Evolutionary conservation across 2,113 vertebrate genomes (phyloP), one percentile per base, ranked within the genome.

Genomic region (Chionomys nivalis): DNA sequence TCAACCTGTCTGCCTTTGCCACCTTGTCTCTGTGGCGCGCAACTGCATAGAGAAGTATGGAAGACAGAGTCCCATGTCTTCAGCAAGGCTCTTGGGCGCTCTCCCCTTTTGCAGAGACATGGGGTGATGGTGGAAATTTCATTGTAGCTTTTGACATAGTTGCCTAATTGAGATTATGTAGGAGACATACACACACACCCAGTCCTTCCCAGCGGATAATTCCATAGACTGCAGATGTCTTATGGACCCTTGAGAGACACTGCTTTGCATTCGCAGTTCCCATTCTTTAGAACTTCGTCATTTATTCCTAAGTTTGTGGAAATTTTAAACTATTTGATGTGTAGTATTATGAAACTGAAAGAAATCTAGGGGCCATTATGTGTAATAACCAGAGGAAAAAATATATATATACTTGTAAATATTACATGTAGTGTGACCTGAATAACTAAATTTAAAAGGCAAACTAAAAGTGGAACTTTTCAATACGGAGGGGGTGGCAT

Each of bases 391-490:
- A 94, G 28, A 87, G 19, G 55, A 66, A 58, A 63, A 90, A 58
- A 96, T 2, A 88, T 28, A 3, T 3, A 26, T 8, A 83, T 5
- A 42, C 4, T 79, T 88, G 77, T 76, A 91, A 93, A 73, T 65
- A 9, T 49, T 75, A 47, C 36, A 91, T 44, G 39, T 11, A 47
- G 1, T 89, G 76, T 8, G 58, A 21, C 89, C 2, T 70, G 70
- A 88, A 73, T 88, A 13, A 61, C 49, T 95, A 55, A 5, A 87
- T 44, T 93, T 93, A 88, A 0, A 83, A 85, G 44, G 23, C 24
- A 86, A 87, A 79, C 28, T 91, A 88, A 91, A 90, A n/a, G 70
- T 72, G n/a, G 91, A 89, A 88, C 49, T 70, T 77, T 70, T 61
- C 85, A 93, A 26, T 75, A 49, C 49, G 23, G 7, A 19, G 94